Percentiles rank a stretch among this genome's conserved stretches.
These are phyloP conservation scores for Macrotus californicus DNA, from an alignment of 2,113 vertebrate genomes.

Conservation along the genomic window DNA sequence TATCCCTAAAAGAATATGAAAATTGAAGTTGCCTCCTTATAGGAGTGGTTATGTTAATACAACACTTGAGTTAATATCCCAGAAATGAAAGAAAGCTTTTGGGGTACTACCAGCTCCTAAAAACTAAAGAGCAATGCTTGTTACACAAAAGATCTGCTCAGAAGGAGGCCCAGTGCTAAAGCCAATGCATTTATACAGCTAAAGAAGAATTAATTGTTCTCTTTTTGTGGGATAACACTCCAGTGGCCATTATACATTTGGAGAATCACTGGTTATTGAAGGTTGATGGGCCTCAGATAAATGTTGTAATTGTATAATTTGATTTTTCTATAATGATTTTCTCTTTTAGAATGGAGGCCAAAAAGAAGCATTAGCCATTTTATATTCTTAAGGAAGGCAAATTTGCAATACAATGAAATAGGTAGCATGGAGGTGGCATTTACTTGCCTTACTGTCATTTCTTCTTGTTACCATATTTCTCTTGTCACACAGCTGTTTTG, in stretches of 20 bases:
- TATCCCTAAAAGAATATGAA: not conserved
- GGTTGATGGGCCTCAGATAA: not conserved
- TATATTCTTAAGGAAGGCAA: not conserved
- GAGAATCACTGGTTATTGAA: not conserved
- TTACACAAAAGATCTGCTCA: not conserved
- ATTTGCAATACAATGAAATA: not conserved
- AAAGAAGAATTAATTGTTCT: not conserved
- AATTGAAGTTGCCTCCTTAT: not conserved
- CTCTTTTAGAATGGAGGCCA: not conserved
- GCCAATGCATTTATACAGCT: not conserved
- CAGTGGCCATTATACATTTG: not conserved
- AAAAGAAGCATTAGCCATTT: not conserved
- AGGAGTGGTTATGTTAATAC: not conserved
- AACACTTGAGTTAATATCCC: not conserved
- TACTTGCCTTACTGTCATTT: not conserved
- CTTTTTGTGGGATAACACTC: not conserved
- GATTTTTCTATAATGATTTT: not conserved
- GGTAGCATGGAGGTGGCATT: not conserved
- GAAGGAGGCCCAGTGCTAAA: not conserved
- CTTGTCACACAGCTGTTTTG: not conserved
- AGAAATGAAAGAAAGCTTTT: not conserved
- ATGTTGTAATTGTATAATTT: not conserved
- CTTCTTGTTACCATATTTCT: not conserved
- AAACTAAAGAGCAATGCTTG: not conserved
- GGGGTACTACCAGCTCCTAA: not conserved